Evolutionary conservation across 2,797 vertebrate genomes (phyloP), one percentile per base, ranked within the genome.

Genomic region (Hydrocynus forskahlii): DNA sequence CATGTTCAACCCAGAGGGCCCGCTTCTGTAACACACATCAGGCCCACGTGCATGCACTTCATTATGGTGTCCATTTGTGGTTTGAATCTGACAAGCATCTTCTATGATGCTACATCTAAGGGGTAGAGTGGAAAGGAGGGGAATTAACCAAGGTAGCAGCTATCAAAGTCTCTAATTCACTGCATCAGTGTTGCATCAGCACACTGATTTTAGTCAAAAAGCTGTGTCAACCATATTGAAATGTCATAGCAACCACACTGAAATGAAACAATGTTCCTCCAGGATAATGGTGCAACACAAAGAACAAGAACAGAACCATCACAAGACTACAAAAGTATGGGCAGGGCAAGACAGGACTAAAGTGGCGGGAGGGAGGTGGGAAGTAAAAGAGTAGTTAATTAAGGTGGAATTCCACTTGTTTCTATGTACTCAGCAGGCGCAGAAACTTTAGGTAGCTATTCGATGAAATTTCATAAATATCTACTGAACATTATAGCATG

Each of bases 101-200:
- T 82, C 62, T 82, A 74, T 52, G 21, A 76, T 80, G 60, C 76
- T 78, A 82, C 62, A 81, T 84, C 35, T 71, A 82, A 83, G 35
- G 48, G 48, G 38, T 1, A 17, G 17, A 52, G 40, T 54, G 71
- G 76, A 67, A 85, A 84, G 14, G 59, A 54, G 59, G 66, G 78
- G 64, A 85, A 85, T 83, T 81, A 86, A 86, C 76, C 14, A 57
- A 84, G 59, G 84, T 81, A 45, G 76, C 72, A 67, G 81, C 78
- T 76, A 84, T 85, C 70, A 84, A 80, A 80, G 85, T 75, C 72
- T 64, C 13, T 40, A 78, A 86, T 87, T 88, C 82, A 83, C 70
- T 50, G 83, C 75, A 82, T 74, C 68, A 87, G 86, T 67, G 77
- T 78, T 82, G 12, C 70, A 73, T 21, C 0, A 54, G 54, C n/a